These are phyloP conservation scores for Amblyopsis rosae DNA, from an alignment of 2,113 vertebrate species.

Conservation along the genomic window DNA sequence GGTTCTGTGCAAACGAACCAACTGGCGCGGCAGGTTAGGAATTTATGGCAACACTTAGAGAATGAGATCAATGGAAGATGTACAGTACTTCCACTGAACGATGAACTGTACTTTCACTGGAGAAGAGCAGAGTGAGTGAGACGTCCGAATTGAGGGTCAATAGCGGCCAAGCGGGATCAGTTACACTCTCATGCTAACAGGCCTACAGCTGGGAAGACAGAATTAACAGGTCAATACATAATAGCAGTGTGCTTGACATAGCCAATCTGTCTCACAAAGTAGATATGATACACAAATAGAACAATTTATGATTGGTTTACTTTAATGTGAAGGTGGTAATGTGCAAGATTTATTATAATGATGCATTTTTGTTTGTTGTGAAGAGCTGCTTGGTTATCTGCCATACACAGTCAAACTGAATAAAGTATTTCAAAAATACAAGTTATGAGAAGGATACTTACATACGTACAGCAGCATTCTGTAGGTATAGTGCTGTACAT, in stretches of 20 bases:
- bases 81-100: no score
- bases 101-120: constrained; percentile 35
- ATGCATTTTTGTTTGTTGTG: no score
- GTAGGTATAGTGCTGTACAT: no score
- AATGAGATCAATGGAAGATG: constrained; percentile 71
- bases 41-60: constrained; percentile 81
- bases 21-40: not conserved
- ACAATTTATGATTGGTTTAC: no score
- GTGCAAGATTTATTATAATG: no score
- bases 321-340: no score
- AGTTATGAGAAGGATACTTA: no score
- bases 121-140: constrained; percentile 31
- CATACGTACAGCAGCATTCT: no score
- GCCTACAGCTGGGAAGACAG: constrained; percentile 7
- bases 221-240: constrained; percentile 35
- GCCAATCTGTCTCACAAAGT: constrained; percentile 11
- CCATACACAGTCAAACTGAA: no score
- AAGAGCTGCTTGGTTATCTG: no score
- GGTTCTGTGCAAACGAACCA: no score
- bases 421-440: no score
- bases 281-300: constrained; percentile 6
- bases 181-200: constrained; percentile 31
- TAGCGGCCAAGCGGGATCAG: constrained; percentile 50
- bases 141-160: constrained; percentile 46
- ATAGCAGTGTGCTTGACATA: constrained; percentile 36